Conservation (phyloP, 2,113 vertebrate species). For the Cacatua alba region DNA sequence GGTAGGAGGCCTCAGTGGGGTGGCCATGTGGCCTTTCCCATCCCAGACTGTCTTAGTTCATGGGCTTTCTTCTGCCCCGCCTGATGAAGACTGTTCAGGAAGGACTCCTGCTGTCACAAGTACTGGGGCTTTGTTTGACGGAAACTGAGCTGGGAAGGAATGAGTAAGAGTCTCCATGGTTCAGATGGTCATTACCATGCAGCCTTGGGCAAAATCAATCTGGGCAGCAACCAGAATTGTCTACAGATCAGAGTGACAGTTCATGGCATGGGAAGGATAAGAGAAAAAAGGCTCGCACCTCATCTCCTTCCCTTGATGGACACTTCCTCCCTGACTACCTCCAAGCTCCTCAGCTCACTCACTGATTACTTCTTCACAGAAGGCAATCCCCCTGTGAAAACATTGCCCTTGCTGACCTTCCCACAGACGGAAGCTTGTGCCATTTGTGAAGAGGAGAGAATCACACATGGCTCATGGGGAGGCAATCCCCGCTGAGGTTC, state of each 20-base stretch:
- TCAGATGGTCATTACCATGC: background rate
- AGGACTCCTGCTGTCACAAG: background rate
- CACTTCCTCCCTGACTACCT: constrained; percentile 26
- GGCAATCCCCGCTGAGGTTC: background rate
- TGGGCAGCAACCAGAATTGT: background rate
- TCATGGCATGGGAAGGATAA: background rate
- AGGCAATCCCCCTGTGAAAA: background rate
- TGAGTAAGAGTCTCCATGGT: background rate
- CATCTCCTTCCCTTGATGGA: background rate
- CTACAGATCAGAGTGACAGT: background rate
- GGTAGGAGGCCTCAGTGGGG: background rate
- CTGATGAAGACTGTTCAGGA: background rate
- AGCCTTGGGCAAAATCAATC: background rate
- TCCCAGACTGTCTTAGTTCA: background rate
- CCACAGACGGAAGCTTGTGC: background rate
- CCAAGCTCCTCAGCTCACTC: constrained; percentile 10
- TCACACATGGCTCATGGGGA: background rate
- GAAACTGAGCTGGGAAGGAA: constrained; percentile 55
- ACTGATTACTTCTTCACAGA: background rate
- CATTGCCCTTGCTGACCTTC: background rate
- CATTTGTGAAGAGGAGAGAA: background rate
- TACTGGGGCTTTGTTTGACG: constrained; percentile 43
- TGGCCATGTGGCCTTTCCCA: background rate
- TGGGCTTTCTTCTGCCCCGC: background rate
- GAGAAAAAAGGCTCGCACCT: background rate